Evolutionary conservation across 2,113 vertebrate genomes (phyloP), one percentile per base, ranked within the genome.

Genomic region (Tauraco erythrolophus): DNA sequence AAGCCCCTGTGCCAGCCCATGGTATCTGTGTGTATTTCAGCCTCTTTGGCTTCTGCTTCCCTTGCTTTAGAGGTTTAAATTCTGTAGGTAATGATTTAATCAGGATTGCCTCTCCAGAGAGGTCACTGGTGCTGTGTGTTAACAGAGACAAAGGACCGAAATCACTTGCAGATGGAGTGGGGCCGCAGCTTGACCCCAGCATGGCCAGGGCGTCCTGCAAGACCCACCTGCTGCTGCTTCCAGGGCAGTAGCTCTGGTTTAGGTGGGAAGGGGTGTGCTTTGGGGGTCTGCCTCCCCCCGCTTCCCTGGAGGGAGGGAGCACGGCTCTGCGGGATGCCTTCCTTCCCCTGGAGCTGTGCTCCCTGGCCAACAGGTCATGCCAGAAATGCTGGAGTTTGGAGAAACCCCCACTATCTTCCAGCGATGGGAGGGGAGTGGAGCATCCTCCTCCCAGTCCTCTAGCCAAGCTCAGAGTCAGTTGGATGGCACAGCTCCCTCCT

Each of bases 311-410:
- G 15, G 7, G 41, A 35, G 62, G 24, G 21, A 51, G 12, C 0
- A 2, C 2, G 14, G 19, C 18, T 76, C 58, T 8, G 43, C 3
- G 7, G 35, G 64, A 5, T 0, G 6, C 19, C 18, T 35, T 4
- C 41, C n/a, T 22, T 7, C 16, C n/a, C 27, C 31, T 64, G 17
- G 58, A 56, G 21, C 39, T 1, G 4, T 25, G 64, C 35, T 69
- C 19, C n/a, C 1, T 0, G 0, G 19, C 2, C 1, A 31, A 4
- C 7, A 7, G 51, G 12, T 31, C 69, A 15, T 2, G 1, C 19
- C 45, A 31, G 84, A n/a, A 39, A 17, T 7, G 60, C 69, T 5
- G 45, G 61, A 22, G 39, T 23, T 10, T 30, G 79, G 46, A 28
- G 48, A 30, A 53, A 18, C 2, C 41, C 39, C 30, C 23, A 15